These are phyloP conservation scores for Gopherus evgoodei DNA, from an alignment of 2,113 vertebrate genomes.

Conservation along the genomic window DNA sequence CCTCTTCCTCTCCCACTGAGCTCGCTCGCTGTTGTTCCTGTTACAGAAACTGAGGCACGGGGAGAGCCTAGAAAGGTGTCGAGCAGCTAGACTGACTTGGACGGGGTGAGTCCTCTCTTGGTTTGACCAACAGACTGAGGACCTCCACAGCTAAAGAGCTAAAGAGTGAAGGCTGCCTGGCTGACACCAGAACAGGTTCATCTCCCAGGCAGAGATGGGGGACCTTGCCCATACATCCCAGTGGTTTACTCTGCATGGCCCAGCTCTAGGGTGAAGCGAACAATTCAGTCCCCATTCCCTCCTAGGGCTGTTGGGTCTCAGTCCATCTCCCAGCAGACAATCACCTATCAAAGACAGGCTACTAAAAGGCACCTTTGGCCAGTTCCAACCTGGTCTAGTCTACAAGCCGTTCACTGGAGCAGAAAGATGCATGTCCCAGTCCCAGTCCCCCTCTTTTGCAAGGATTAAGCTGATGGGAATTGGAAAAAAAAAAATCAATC, in stretches of 20 bases:
- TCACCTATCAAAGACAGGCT: not conserved
- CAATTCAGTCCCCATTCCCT: not conserved
- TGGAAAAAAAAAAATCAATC: fast-evolving
- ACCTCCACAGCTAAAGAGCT: not conserved
- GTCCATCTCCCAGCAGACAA: not conserved
- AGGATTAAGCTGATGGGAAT: not conserved
- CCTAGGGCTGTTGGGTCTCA: not conserved
- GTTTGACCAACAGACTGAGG: not conserved
- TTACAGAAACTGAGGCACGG: not conserved
- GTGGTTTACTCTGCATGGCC: not conserved
- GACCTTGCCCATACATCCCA: not conserved
- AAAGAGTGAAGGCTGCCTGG: too few species aligned
- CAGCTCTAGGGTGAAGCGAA: not conserved
- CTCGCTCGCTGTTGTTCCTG: not conserved
- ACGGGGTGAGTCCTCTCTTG: not conserved
- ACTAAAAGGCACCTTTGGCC: not conserved
- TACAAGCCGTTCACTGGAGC: not conserved
- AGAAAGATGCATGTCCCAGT: too few species aligned
- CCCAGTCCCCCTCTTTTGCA: not conserved
- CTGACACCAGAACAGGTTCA: too few species aligned
- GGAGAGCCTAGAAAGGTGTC: not conserved
- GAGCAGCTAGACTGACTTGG: not conserved
- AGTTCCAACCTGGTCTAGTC: not conserved
- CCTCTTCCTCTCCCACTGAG: not conserved
- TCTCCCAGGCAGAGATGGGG: not conserved